Percentiles rank a stretch among this genome's conserved stretches.
Conservation (phyloP, 2,113 vertebrate genomes). For the Narcine bancroftii region DNA sequence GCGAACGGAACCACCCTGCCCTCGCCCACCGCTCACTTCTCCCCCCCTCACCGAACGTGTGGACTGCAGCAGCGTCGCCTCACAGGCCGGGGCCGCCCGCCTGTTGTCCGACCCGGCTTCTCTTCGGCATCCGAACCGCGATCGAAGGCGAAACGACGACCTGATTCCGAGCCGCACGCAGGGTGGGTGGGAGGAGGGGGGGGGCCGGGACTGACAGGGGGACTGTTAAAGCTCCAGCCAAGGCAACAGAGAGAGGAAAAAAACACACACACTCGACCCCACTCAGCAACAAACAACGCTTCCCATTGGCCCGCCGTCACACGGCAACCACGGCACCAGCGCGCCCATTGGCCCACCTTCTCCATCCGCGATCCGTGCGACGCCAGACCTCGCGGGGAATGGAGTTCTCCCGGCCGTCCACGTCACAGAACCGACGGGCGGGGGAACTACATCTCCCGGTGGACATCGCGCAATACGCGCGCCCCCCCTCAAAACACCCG, state of each 20-base stretch:
- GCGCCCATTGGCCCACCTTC: not conserved
- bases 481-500: not conserved
- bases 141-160: not conserved
- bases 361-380: too few relatives aligned
- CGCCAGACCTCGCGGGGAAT: not conserved
- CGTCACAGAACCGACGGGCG: not conserved
- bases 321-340: constrained; percentile 23
- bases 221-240: not conserved
- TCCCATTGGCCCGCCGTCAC: constrained; percentile 35
- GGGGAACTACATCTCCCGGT: not conserved
- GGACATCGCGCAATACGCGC: not conserved
- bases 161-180: not conserved
- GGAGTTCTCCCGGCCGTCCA: not conserved
- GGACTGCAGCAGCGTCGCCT: not conserved
- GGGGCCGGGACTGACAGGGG: not conserved
- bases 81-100: constrained; percentile 13
- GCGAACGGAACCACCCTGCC: not conserved
- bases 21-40: not conserved
- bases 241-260: not conserved
- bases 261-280: constrained; percentile 28
- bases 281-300: constrained; percentile 35
- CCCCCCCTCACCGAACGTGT: not conserved
- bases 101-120: not conserved
- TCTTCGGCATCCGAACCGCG: not conserved
- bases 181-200: not conserved